Evolutionary conservation across 2,888 invertebrate genomes (phyloP).

Genomic region (Andrena hattorfiana): DNA sequence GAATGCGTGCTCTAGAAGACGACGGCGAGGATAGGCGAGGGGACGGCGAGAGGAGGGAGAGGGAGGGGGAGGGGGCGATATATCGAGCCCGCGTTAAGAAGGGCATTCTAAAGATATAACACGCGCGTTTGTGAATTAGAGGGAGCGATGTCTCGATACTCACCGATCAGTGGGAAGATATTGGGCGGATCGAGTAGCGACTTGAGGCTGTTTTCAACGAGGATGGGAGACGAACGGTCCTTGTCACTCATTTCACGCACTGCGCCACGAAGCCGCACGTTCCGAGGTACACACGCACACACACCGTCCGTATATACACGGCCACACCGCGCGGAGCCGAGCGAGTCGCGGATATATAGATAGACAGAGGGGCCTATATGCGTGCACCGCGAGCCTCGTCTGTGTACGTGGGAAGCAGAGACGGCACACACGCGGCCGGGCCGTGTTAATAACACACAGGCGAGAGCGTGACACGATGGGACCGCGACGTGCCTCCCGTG

Average conservation of each 20-base stretch:
- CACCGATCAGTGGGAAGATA: slow-evolving; percentile 85
- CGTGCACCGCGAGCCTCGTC: slow-evolving; percentile 18
- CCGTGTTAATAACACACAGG: slow-evolving; percentile 48
- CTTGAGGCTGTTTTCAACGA: slow-evolving; percentile 95
- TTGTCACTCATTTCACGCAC: slow-evolving; percentile 94
- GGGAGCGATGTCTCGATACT: slow-evolving; percentile 65
- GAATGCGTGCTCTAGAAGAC: slow-evolving; percentile 37
- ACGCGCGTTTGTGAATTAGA: slow-evolving; percentile 21
- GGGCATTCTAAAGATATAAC: slow-evolving; percentile 24
- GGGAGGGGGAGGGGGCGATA: slow-evolving; percentile 12
- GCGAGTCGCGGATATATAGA: slow-evolving; percentile 34
- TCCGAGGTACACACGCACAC: slow-evolving; percentile 66
- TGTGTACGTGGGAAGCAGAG: slow-evolving; percentile 36
- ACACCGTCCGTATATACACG: slow-evolving; percentile 60
- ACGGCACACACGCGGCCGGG: slow-evolving; percentile 38
- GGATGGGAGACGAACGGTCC: slow-evolving; percentile 95
- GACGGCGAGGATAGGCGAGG: slow-evolving; percentile 1
- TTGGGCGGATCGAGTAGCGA: slow-evolving; percentile 93
- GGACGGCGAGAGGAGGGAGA: neutral
- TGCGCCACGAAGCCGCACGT: slow-evolving; percentile 78
- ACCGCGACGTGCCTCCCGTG: slow-evolving; percentile 64
- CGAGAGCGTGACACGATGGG: slow-evolving; percentile 47
- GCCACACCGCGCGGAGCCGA: slow-evolving; percentile 49
- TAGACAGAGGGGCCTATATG: slow-evolving; percentile 21
- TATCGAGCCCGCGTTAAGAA: slow-evolving; percentile 27